phyloP scores from a whole-genome alignment of 2,113 vertebrate genomes.

The Thinocorus orbignyianus region DNA sequence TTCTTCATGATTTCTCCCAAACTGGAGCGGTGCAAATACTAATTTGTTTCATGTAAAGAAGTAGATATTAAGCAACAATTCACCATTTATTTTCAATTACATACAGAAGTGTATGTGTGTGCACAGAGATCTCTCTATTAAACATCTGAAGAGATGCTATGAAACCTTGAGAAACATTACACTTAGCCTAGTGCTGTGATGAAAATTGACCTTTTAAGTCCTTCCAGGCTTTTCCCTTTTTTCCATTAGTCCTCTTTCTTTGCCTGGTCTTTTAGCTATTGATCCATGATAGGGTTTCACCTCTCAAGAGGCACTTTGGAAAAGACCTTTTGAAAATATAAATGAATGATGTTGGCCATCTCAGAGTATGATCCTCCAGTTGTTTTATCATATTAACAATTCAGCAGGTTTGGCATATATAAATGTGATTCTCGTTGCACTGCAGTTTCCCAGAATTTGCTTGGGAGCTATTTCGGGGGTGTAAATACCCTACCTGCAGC shows the following conservation, averaged over 20 bases:
- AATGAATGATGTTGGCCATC: background rate
- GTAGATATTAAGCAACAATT: background rate
- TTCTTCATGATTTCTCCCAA: background rate
- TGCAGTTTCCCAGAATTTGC: background rate
- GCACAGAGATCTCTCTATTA: background rate
- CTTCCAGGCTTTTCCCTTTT: background rate
- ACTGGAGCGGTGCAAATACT: background rate
- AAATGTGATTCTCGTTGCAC: background rate
- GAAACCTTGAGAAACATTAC: background rate
- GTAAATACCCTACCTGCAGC: background rate
- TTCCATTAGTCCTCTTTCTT: background rate
- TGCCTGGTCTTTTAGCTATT: slow-evolving; percentile 3
- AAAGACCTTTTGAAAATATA: slow-evolving; percentile 1
- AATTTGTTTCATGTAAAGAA: background rate
- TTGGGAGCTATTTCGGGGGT: background rate
- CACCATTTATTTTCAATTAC: background rate
- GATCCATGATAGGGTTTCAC: slow-evolving; percentile 7
- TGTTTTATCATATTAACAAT: background rate
- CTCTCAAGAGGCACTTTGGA: background rate
- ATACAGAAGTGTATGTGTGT: background rate
- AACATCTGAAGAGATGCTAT: background rate
- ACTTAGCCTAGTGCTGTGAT: background rate
- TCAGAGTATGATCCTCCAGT: background rate
- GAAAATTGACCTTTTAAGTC: slow-evolving; percentile 30
- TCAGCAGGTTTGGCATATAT: background rate